Evolutionary conservation across 2,113 vertebrate genomes (phyloP), one percentile per base, ranked within the genome.

Genomic region (Pristiophorus japonicus): DNA sequence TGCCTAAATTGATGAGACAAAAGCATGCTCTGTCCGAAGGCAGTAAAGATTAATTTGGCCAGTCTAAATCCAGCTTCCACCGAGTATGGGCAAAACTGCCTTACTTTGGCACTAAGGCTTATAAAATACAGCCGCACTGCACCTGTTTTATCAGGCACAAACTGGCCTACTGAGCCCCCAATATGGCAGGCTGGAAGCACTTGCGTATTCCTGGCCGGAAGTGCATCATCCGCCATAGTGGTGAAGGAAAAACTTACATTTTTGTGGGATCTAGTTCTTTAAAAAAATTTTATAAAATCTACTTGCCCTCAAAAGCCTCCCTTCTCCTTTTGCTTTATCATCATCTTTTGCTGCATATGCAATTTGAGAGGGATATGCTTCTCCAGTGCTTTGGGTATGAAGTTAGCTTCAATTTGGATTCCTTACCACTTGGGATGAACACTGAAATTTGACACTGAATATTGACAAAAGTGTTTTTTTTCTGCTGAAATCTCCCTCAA

Each of bases 351-450:
- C 59, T 90, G 47, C 22, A 59, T 59, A 34, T 12, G 87, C 2
- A 90, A 92, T 62, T 63, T 92, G 34, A 87, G 90, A 38, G 20
- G 59, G n/a, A 92, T 22, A 22, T 92, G 90, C n/a, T 92, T 62
- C 38, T 87, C 22, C 2, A 93, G 62, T 45, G 24, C 11, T 27
- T 24, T 70, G 45, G 38, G 42, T 70, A 27, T 70, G 93, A 94
- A 70, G 65, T 22, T 70, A 94, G 65, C 20, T 94, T 94, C 65
- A 94, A 27, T 47, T 70, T 70, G 66, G 93, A 30, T 30, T 94
- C 11, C 22, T 38, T 24, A 94, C 45, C 59, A 42, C 38, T 70
- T 47, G 91, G 38, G 8, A 38, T 66, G 18, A n/a, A 38, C 47
- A 27, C 42, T 47, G 84, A 24, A 22, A 87, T 87, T 87, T 92